Conservation (phyloP, 2,113 vertebrate species). For the Oostethus manadensis region DNA sequence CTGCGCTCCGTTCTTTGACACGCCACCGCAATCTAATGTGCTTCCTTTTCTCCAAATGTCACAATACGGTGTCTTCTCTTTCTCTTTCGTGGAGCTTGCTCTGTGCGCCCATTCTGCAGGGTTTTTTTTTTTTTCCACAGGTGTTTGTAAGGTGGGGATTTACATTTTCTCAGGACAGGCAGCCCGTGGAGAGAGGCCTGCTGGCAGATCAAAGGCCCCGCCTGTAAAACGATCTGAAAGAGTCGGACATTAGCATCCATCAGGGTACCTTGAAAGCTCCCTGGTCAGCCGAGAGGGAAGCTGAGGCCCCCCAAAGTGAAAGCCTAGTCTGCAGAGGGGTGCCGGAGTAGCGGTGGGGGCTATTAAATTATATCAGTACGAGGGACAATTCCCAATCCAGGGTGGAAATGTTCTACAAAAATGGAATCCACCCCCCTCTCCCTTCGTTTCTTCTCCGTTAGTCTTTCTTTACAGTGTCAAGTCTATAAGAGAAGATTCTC, state of each 20-base stretch:
- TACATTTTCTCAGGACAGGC: constrained; percentile 74
- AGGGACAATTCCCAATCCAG: constrained; percentile 62
- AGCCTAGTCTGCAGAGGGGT: constrained; percentile 73
- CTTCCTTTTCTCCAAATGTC: constrained; percentile 49
- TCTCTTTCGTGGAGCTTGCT: constrained; percentile 64
- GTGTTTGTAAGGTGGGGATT: constrained; percentile 72
- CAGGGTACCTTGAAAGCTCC: constrained; percentile 84
- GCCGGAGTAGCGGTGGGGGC: constrained; percentile 61
- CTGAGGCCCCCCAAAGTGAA: constrained; percentile 82
- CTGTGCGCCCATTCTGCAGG: constrained; percentile 54
- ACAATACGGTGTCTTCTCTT: constrained; percentile 67
- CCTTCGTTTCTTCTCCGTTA: constrained; percentile 32
- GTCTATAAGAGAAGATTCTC: constrained; percentile 53
- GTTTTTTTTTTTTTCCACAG: constrained; percentile 73
- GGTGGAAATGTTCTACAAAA: constrained; percentile 36
- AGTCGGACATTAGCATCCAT: constrained; percentile 84
- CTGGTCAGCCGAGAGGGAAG: constrained; percentile 77
- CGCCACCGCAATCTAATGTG: constrained; percentile 49
- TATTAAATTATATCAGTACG: constrained; percentile 65
- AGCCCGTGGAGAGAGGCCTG: constrained; percentile 75
- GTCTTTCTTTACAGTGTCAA: too few species aligned
- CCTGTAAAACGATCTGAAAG: constrained; percentile 85
- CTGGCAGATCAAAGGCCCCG: constrained; percentile 83
- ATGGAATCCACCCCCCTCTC: constrained; percentile 4
- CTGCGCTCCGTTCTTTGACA: constrained; percentile 56